Conservation (phyloP, 2,113 vertebrate genomes). For the Globicephala melas region DNA sequence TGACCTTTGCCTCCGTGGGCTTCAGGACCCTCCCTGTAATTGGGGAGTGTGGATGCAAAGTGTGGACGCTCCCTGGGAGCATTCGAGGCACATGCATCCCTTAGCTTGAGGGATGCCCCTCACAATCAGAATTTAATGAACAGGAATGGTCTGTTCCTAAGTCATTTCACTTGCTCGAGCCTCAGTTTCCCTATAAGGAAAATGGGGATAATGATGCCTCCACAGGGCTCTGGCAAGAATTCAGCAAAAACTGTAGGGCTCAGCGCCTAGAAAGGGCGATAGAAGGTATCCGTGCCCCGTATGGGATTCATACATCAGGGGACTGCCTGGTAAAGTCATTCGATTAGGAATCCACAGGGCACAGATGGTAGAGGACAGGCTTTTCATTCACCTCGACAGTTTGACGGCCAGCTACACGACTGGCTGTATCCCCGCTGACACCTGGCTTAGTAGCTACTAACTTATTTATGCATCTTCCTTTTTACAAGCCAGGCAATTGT, state of each 20-base stretch:
- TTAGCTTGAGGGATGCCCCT: no score
- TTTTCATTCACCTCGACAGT: no score
- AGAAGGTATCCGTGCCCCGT: accelerated
- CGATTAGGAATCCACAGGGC: not conserved
- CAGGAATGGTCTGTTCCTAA: not conserved
- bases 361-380: not conserved
- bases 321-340: not conserved
- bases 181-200: not conserved
- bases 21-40: not conserved
- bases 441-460: not conserved
- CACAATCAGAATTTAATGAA: no score
- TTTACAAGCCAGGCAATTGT: slow-evolving; percentile 10
- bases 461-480: not conserved
- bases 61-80: not conserved
- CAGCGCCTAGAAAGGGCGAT: not conserved
- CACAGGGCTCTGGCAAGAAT: not conserved
- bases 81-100: not conserved
- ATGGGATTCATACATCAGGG: accelerated
- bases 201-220: not conserved
- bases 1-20: not conserved
- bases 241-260: not conserved
- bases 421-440: not conserved
- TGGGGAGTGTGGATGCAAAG: not conserved
- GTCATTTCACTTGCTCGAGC: not conserved
- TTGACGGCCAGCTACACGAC: accelerated